Conservation (phyloP, 2,113 vertebrate species). For the Pedetes capensis region DNA sequence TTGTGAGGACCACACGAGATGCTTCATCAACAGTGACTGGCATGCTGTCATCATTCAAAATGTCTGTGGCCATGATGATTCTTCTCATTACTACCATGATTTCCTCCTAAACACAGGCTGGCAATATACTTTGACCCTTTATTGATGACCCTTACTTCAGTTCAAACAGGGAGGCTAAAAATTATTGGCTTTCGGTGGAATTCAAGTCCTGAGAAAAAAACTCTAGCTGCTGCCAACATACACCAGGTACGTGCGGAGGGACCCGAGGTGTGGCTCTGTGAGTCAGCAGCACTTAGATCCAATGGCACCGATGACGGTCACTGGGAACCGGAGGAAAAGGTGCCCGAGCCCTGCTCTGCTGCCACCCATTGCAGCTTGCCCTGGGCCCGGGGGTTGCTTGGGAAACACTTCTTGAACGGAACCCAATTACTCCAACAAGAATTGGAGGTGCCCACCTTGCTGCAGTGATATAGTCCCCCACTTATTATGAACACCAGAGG, state of each 20-base stretch:
- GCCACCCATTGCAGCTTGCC: background rate
- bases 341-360: background rate
- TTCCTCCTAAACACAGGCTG: background rate
- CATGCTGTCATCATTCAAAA: fast-evolving
- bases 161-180: background rate
- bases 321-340: background rate
- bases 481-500: background rate
- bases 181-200: background rate
- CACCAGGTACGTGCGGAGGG: fast-evolving
- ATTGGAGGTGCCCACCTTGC: background rate
- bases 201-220: background rate
- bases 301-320: fast-evolving
- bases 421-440: background rate
- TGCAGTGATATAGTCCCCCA: fast-evolving
- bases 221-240: background rate
- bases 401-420: background rate
- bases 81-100: background rate
- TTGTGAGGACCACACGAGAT: background rate
- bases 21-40: fast-evolving
- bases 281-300: background rate
- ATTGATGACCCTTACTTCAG: background rate
- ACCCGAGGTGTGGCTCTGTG: background rate
- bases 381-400: background rate
- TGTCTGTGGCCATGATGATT: background rate
- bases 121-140: conserved; percentile 27